A percentile compares a stretch with the other conserved stretches of the same genome.
Conservation (phyloP, 2,888 invertebrate species). For the Campoplex capitator region DNA sequence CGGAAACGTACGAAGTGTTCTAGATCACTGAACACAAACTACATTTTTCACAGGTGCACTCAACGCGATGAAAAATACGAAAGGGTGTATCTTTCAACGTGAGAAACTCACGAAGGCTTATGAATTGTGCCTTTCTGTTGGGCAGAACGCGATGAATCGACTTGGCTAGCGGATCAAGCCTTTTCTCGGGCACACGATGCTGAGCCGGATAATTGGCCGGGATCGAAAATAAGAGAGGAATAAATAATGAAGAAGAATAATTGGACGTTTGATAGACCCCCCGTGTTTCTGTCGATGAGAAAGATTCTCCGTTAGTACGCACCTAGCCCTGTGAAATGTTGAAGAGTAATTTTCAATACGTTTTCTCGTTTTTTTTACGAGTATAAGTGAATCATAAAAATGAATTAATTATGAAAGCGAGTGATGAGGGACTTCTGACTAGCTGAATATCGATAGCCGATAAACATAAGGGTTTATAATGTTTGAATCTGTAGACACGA, state of each 20-base stretch:
- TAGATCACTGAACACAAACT: neutral
- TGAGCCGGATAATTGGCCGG: neutral
- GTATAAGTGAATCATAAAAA: neutral
- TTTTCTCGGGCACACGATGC: neutral
- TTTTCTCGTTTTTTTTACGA: neutral
- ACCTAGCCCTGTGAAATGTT: neutral
- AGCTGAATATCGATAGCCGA: neutral
- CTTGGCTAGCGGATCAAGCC: neutral
- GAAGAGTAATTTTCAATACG: neutral
- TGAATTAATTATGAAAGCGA: neutral
- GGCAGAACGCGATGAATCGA: neutral
- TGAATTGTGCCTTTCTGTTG: neutral
- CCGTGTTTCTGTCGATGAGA: neutral
- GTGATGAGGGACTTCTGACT: neutral
- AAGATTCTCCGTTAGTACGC: neutral
- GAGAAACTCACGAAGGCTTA: neutral
- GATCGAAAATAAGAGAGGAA: neutral
- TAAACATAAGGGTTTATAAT: neutral
- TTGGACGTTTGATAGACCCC: neutral
- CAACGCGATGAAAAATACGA: neutral
- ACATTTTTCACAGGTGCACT: neutral
- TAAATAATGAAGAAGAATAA: conserved; percentile 1
- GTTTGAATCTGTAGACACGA: neutral
- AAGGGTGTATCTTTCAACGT: neutral
- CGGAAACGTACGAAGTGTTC: neutral